Evolutionary conservation across 1,140 invertebrate genomes (phyloP), one percentile per base, ranked within the genome.

Genomic region (Lepeophtheirus salmonis): DNA sequence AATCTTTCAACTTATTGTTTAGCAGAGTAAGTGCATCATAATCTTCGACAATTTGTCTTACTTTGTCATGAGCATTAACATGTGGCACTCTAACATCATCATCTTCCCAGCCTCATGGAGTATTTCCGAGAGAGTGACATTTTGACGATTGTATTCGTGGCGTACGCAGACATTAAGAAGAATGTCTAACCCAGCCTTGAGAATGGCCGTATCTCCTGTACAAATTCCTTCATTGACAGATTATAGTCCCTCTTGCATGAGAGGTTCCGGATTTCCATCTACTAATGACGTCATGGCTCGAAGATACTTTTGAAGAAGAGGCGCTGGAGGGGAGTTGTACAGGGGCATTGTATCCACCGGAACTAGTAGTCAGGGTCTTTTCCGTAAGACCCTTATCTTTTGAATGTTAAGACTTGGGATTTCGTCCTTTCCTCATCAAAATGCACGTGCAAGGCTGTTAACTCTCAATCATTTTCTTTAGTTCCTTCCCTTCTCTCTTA

Each of bases 1-100:
- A 50, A 50, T 56, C 20, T 23, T 76, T 74, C 41, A 86, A 69
- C 51, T 87, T 72, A 24, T 77, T 68, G 1, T 81, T 79, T 3
- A 89, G 72, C 0, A 76, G 68, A 62, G 77, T 74, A 16, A 91
- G 67, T 50, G 79, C 74, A 64, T 70, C 67, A 56, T 72, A 68
- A 65, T 83, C 78, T 50, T 72, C 75, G 0, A 86, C 86, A 65
- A 90, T 81, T 50, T 80, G 73, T 62, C 80, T 76, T 0, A 86
- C 85, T 71, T 89, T 84, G 63, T 89, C 85, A 69, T 89, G 86
- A 10, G 84, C 83, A 66, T 80, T 80, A 16, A 86, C 85, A 73
- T 82, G 89, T 64, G 87, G 83, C 0, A 87, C 83, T 59, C 87
- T 74, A 26, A 89, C 74, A 71, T 90, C 88, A 73, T 91, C 86